Evolutionary conservation across 37 sponge, comb jelly and placozoan species (phyloP), one percentile per base, ranked within the genome.

Genomic region (Ephydatia muelleri): DNA sequence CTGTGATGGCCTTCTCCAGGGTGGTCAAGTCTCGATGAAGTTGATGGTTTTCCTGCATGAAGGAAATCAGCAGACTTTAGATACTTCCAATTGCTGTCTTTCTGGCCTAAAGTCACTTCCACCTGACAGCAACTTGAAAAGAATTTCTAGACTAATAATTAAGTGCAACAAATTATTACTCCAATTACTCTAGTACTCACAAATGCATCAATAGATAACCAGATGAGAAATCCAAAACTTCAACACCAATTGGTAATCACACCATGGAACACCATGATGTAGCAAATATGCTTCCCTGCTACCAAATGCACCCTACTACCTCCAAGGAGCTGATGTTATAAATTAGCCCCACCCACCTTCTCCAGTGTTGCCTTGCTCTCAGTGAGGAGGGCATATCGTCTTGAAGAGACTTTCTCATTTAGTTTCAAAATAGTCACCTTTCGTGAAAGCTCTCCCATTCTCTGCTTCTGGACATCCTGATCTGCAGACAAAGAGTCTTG

Each of bases 381-480:
- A 22, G 26, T 57, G 13, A 82, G 31, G 31, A 88, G 47, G 19
- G 82, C 5, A n/a, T 39, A 40, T 68, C 43, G 64, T 48, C 88
- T 73, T 23, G 68, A 33, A 28, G 66, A 27, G 13, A 30, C 27
- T 29, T 73, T 73, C 82, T 88, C 82, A 36, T 88, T 82, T 26
- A 88, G 83, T 28, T 31, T 81, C 25, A 88, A 72, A 25, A 82
- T 23, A 34, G 88, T 88, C 22, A 88, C 12, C 64, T 49, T 81
- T 35, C 88, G 74, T 68, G 88, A 82, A 39, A 82, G 38, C 69
- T 88, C 88, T 66, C 39, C 76, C 35, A 88, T 49, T 47, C 49
- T 81, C 71, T 68, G 83, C 64, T 38, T 32, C 35, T 33, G 22
- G 1, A 37, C 49, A n/a, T 88, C 83, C 27, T 70, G 80, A 23